Evolutionary conservation across 2,113 vertebrate genomes (phyloP), one percentile per base, ranked within the genome.

Genomic region (Rhea pennata): DNA sequence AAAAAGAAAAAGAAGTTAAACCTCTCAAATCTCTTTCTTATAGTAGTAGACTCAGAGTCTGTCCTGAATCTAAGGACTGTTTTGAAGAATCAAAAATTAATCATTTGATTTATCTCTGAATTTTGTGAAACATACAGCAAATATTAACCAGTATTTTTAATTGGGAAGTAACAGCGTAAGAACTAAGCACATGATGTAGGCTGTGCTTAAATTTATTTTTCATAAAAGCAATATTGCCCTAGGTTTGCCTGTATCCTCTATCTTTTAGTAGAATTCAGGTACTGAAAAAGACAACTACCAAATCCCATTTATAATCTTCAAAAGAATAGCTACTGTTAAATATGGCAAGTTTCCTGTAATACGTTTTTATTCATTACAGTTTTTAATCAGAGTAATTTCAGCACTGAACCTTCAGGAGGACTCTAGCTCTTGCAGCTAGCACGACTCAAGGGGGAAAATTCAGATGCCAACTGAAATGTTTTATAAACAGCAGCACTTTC

Each of bases 281-380:
- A 22, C 23, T 23, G 26, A 42, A 77, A 70, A 62, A 39, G 13
- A 40, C 0, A 5, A 36, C 31, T 64, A 39, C 8, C 12, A 4
- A 36, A 22, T 59, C 53, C 8, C 12, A 9, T 13, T 42, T 39
- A 59, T 0, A 6, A 61, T 10, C 2, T 0, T 22, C 33, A 70
- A 40, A 53, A 72, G 12, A 86, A 22, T 13, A 46, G 5, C 8
- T 42, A 12, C 3, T 39, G 65, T 58, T 11, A 80, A 74, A 64
- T 16, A 83, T 0, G 5, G 8, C 9, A 12, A 13, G 14, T 56
- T 83, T 42, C 31, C 59, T 56, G 33, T 0, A 72, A 19, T 1
- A 54, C 21, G 72, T 27, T 77, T 80, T 23, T 58, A 4, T 66
- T 80, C 8, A 33, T 70, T 58, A 6, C 72, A 7, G 16, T n/a